Percentiles rank a stretch among this genome's conserved stretches.
These are phyloP conservation scores for human (Homo sapiens) DNA, from an alignment of 2,113 vertebrate genomes.

Conservation along the genomic window GRCh38 chrX:72842501-72843000, in stretches of 20 bases:
- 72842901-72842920: neutral
- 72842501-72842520: neutral
- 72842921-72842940: neutral
- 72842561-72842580: too few species aligned
- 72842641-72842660: neutral
- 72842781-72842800: neutral
- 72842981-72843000: too few species aligned
- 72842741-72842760: neutral
- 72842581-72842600: neutral
- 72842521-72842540: neutral
- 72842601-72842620: rapidly evolving
- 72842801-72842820: neutral
- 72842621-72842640: neutral
- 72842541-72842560: neutral
- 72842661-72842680: neutral
- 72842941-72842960: neutral
- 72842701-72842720: neutral
- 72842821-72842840: neutral
- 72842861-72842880: neutral
- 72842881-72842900: too few species aligned
- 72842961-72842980: rapidly evolving
- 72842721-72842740: neutral
- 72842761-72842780: neutral
- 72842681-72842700: neutral
- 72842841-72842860: rapidly evolving